Percentiles rank a stretch among this genome's conserved stretches.
These are phyloP conservation scores for Lampris incognitus DNA, from an alignment of 2,113 vertebrate species.

Conservation along the genomic window DNA sequence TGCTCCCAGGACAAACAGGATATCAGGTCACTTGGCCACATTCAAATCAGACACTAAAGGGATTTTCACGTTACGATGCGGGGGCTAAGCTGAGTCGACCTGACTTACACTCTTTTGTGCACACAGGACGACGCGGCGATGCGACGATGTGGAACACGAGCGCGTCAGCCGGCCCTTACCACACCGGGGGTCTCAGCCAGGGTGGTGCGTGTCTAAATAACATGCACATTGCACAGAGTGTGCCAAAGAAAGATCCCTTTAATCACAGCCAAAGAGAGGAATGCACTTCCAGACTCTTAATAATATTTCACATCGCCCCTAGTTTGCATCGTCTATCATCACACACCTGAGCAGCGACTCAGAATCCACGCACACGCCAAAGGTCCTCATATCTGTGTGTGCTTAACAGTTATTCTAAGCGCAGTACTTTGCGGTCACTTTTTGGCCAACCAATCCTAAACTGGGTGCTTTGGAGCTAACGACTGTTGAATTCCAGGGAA, in stretches of 20 bases:
- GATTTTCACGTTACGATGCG: constrained; percentile 28
- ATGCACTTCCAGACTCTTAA: neutral
- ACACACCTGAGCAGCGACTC: neutral
- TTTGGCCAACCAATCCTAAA: constrained; percentile 39
- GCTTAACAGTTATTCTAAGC: constrained; percentile 12
- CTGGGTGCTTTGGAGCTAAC: constrained; percentile 60
- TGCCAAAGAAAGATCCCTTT: neutral
- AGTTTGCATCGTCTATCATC: neutral
- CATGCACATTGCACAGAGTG: neutral
- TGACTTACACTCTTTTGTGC: neutral
- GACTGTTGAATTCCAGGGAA: constrained; percentile 67
- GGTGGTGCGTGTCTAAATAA: neutral
- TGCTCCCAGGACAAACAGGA: constrained; percentile 76
- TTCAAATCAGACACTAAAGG: constrained; percentile 32
- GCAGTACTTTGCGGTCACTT: neutral
- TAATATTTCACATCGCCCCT: too few relatives aligned
- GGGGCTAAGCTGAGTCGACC: neutral
- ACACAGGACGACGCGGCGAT: neutral
- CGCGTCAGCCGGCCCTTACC: neutral
- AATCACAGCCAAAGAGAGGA: neutral
- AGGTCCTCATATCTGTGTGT: neutral
- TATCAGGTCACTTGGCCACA: constrained; percentile 63
- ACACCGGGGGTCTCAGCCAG: neutral
- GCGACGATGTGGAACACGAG: neutral
- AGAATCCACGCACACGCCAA: neutral